Conservation (phyloP, 2,888 invertebrate genomes). For the Polydesmus complanatus region DNA sequence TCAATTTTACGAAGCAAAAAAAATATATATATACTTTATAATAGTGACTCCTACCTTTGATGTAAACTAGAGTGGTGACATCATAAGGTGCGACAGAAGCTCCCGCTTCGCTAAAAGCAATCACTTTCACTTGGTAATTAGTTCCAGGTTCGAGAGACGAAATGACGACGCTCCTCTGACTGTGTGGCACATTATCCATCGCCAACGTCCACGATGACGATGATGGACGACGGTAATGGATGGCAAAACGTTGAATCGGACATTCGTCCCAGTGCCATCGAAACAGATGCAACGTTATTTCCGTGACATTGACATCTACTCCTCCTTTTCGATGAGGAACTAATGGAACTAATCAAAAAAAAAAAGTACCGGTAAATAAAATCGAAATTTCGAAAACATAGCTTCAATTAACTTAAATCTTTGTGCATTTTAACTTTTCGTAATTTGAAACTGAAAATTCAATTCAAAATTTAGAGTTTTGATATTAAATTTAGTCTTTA, state of each 20-base stretch:
- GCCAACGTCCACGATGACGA: conserved; percentile 10
- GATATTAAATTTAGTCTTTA: too few relatives aligned
- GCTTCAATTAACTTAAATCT: too few relatives aligned
- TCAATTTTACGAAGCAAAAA: not conserved
- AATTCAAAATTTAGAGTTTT: too few relatives aligned
- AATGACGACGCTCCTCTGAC: not conserved
- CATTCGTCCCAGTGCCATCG: conserved; percentile 12
- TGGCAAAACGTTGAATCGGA: conserved; percentile 1
- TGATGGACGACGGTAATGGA: conserved; percentile 7
- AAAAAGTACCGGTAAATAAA: not conserved
- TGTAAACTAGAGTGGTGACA: conserved; percentile 2
- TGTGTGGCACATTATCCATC: conserved; percentile 5
- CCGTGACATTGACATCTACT: conserved; percentile 5
- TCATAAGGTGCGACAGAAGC: conserved; percentile 1
- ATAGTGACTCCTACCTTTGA: conserved; percentile 4
- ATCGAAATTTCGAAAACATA: too few relatives aligned
- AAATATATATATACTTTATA: not conserved
- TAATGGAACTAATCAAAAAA: conserved; percentile 4
- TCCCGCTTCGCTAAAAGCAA: conserved; percentile 11
- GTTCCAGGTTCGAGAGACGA: conserved; percentile 7
- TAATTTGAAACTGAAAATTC: too few relatives aligned
- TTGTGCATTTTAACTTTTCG: too few relatives aligned
- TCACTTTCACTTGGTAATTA: conserved; percentile 5
- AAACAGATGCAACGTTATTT: conserved; percentile 6
- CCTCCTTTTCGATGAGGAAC: not conserved